Base-by-base conservation (phyloP, 2,797 vertebrate genomes). In the Passerculus sandwichensis region DNA sequence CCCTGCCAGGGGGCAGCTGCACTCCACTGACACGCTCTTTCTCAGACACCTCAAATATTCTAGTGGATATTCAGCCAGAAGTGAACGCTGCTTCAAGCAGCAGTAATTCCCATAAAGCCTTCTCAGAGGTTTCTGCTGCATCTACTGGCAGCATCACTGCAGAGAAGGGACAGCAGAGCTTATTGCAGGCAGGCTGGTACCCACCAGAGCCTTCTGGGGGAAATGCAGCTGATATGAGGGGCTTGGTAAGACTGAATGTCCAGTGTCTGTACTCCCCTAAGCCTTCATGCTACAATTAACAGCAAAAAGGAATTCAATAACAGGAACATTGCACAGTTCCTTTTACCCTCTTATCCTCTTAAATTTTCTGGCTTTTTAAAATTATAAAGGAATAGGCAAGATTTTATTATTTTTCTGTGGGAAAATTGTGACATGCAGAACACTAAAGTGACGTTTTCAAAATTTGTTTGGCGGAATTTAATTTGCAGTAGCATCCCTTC, bases 41-140 rank as follows among this genome's bases (percentile, higher is more conserved):
- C 74, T 88, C 81, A 95, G 72, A 89, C 44, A 91, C 48, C 86
- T 80, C 87, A 64, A 75, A 85, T 79, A 94, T 76, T 81, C 85
- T 13, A 73, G 56, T 8, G 90, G 82, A 92, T 72, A 77, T 36
- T 87, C 90, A 94, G 77, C 51, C 78, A 95, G 84, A 95, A 91
- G 27, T 29, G 84, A 95, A 87, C 10, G 84, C 85, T 96, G 81
- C 82, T 93, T 93, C 81, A 57, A 94, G 80, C 65, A 91, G 88
- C 87, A 94, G n/a, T 89, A 80, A 80, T 87, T 94, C 85, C 76
- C 83, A 83, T 15, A 64, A 75, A 76, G 74, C 51, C 72, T 64
- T 91, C 89, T 91, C 45, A 45, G 66, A 93, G 91, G 56, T 61
- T 89, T 92, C 51, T 93, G 77, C 89, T 91, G 88, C 73, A 75